Evolutionary conservation across 2,113 vertebrate genomes (phyloP).

Genomic region (Anguilla japonica): DNA sequence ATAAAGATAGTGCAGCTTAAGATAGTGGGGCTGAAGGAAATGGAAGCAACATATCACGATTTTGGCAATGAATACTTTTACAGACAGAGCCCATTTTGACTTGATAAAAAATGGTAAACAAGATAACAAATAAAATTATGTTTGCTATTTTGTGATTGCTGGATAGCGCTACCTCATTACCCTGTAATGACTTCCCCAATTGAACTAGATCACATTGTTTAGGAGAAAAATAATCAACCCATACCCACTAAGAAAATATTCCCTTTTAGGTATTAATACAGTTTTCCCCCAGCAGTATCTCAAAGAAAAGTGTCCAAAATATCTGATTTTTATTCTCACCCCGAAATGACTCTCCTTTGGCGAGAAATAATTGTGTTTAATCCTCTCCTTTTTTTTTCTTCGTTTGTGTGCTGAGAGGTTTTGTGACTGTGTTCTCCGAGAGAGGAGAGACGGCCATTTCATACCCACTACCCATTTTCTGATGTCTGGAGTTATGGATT

Average conservation of each 20-base stretch:
- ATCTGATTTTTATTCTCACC: neutral
- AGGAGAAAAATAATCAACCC: neutral
- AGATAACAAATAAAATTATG: neutral
- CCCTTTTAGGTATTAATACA: neutral
- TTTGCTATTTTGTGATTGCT: neutral
- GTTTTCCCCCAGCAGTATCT: neutral
- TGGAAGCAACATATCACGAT: neutral
- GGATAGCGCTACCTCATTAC: neutral
- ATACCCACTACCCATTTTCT: constrained; percentile 22
- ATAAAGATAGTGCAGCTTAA: neutral
- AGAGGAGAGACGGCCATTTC: constrained; percentile 39
- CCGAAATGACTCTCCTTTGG: neutral
- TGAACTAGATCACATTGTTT: neutral
- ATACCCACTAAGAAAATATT: neutral
- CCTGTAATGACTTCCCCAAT: neutral
- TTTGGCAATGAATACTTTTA: neutral
- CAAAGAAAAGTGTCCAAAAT: neutral
- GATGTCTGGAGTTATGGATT: constrained; percentile 35
- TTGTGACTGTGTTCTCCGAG: neutral
- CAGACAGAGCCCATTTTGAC: neutral
- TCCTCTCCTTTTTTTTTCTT: neutral
- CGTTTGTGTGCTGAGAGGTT: neutral
- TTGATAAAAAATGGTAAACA: neutral
- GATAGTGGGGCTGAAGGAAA: neutral
- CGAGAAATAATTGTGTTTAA: neutral